phyloP scores from a whole-genome alignment of 2,113 vertebrate species.

The Sprattus sprattus region DNA sequence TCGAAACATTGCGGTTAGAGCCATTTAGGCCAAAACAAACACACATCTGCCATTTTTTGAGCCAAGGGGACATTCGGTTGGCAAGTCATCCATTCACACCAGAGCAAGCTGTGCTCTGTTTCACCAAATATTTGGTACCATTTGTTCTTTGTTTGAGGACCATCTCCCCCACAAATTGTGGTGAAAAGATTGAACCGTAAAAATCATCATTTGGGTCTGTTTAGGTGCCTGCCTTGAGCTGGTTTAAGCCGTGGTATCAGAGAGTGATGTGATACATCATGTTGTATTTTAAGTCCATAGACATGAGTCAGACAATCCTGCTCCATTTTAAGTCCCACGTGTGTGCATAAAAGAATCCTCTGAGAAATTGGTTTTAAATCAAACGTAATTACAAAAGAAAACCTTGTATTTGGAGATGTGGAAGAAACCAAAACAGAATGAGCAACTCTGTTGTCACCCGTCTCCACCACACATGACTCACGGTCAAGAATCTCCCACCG shows the following conservation, averaged over 20 bases:
- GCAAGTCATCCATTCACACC: constrained; percentile 27
- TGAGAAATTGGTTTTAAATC: not conserved
- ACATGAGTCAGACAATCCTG: constrained; percentile 14
- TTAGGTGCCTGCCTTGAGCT: not conserved
- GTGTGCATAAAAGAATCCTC: not conserved
- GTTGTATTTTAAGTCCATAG: not conserved
- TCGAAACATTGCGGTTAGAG: constrained; percentile 5
- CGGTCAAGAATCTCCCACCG: constrained; percentile 12
- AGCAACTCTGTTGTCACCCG: constrained; percentile 31
- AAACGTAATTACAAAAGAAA: constrained; percentile 5
- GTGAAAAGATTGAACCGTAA: not conserved
- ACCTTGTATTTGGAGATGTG: constrained; percentile 19
- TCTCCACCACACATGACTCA: not conserved
- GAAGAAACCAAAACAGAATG: constrained; percentile 23
- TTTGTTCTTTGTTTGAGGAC: not conserved
- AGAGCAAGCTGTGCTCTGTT: not conserved
- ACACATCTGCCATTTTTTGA: constrained; percentile 31
- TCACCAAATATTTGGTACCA: not conserved
- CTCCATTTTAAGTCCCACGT: constrained; percentile 16
- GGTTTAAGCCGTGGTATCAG: not conserved
- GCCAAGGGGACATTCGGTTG: constrained; percentile 21
- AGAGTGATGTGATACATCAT: not conserved
- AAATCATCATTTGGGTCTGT: not conserved
- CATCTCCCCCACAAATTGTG: not conserved
- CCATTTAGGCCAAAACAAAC: constrained; percentile 20